Conservation (phyloP, 2,888 invertebrate genomes). For the Phania funesta region DNA sequence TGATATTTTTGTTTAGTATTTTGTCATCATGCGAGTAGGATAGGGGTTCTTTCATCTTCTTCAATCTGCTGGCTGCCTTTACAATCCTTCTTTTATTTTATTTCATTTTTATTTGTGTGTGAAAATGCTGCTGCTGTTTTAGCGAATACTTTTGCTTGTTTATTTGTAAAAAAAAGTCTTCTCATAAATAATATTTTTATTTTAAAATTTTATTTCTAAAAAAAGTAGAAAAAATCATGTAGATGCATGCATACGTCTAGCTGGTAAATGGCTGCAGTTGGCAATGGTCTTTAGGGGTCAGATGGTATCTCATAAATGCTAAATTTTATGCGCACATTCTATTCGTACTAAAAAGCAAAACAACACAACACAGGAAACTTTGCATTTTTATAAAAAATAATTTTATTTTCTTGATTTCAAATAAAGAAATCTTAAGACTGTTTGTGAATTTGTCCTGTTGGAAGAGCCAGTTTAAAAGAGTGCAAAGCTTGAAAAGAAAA, state of each 20-base stretch:
- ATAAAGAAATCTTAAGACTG: constrained; percentile 27
- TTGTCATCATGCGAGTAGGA: constrained; percentile 43
- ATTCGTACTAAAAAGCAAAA: constrained; percentile 19
- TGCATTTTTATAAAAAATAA: constrained; percentile 47
- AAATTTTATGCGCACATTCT: constrained; percentile 69
- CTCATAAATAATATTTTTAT: constrained; percentile 66
- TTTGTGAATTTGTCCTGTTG: constrained; percentile 9
- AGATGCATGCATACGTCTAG: constrained; percentile 9
- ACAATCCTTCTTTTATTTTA: constrained; percentile 32
- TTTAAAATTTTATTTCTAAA: constrained; percentile 38
- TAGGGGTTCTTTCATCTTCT: constrained; percentile 29
- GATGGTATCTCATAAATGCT: constrained; percentile 69
- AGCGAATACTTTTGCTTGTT: constrained; percentile 57
- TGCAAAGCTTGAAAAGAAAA: not conserved
- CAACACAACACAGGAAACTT: constrained; percentile 19
- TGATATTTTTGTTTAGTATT: not conserved
- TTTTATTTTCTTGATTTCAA: constrained; percentile 13
- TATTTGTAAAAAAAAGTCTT: constrained; percentile 42
- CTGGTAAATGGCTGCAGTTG: constrained; percentile 34
- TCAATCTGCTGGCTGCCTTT: constrained; percentile 52
- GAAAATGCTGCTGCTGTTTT: constrained; percentile 50
- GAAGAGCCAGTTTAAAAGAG: not conserved
- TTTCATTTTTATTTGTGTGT: constrained; percentile 31
- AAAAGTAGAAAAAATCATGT: not conserved
- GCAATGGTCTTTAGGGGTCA: constrained; percentile 65